Percentiles rank a stretch among this genome's conserved stretches.
These are phyloP conservation scores for Drosophila bocqueti DNA, from an alignment of 1,140 invertebrate genomes.

Conservation along the genomic window DNA sequence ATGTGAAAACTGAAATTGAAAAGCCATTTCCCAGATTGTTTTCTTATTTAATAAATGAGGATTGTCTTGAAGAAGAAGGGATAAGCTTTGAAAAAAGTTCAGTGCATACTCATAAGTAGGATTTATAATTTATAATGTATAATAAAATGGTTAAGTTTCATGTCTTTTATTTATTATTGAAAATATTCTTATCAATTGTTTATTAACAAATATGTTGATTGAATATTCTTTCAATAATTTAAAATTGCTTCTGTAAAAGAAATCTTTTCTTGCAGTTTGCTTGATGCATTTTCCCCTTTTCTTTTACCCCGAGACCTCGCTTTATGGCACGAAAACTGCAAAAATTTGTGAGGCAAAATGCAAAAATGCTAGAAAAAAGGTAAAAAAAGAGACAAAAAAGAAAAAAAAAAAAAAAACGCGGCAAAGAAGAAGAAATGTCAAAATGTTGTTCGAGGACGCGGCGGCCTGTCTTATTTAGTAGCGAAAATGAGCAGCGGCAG, in stretches of 20 bases:
- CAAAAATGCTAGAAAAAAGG: conserved; percentile 21
- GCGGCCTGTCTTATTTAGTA: conserved; percentile 75
- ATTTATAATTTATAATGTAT: too few species aligned
- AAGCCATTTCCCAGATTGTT: conserved; percentile 51
- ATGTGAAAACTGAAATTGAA: conserved; percentile 9
- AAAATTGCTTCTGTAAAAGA: background rate
- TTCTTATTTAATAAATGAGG: background rate
- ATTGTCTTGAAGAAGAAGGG: background rate
- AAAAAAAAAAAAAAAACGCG: conserved; percentile 35
- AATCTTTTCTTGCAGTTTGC: conserved; percentile 8
- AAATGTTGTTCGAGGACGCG: conserved; percentile 58
- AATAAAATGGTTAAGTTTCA: too few species aligned
- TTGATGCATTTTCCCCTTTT: conserved; percentile 11
- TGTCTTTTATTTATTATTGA: too few species aligned
- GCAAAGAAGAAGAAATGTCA: conserved; percentile 51
- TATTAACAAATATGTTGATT: background rate
- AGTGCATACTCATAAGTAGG: background rate
- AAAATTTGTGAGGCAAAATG: conserved; percentile 35
- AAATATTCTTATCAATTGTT: background rate
- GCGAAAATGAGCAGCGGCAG: conserved; percentile 78
- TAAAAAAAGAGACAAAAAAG: background rate
- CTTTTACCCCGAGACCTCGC: background rate
- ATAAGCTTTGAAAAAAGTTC: background rate
- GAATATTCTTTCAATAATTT: background rate
- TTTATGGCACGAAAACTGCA: conserved; percentile 59